Percentiles rank a stretch among this genome's conserved stretches.
Evolutionary conservation across 2,888 invertebrate species (phyloP).

Genomic region (Cryptosula pallasiana): DNA sequence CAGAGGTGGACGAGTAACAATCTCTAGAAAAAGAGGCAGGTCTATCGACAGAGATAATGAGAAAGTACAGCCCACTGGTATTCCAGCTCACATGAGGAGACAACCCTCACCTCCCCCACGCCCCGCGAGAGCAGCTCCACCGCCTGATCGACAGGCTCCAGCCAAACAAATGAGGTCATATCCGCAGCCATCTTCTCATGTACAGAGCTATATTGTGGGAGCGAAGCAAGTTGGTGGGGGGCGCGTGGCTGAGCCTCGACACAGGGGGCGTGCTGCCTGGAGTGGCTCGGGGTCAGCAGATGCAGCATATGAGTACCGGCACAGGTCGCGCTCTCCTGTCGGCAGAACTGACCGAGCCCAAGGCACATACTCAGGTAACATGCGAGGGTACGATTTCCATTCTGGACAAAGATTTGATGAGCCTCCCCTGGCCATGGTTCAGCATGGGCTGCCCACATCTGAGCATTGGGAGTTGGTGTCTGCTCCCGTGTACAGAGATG

Average conservation of each 20-base stretch:
- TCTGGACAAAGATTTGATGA: not conserved
- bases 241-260: not conserved
- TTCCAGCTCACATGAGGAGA: conserved; percentile 20
- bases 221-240: not conserved
- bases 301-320: not conserved
- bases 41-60: not conserved
- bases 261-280: not conserved
- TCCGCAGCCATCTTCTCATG: not conserved
- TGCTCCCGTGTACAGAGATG: not conserved
- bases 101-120: conserved; percentile 11
- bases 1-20: not conserved
- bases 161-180: no score
- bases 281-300: not conserved
- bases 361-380: not conserved
- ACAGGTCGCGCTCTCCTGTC: not conserved
- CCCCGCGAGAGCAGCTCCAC: not conserved
- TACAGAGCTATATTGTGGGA: not conserved
- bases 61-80: conserved; percentile 13
- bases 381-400: not conserved
- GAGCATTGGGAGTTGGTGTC: not conserved
- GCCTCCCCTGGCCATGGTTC: not conserved
- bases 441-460: not conserved
- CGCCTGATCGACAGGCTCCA: no score
- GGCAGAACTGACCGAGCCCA: not conserved
- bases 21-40: not conserved